phyloP scores from a whole-genome alignment of 2,113 vertebrate species.

The Coreoperca whiteheadi region DNA sequence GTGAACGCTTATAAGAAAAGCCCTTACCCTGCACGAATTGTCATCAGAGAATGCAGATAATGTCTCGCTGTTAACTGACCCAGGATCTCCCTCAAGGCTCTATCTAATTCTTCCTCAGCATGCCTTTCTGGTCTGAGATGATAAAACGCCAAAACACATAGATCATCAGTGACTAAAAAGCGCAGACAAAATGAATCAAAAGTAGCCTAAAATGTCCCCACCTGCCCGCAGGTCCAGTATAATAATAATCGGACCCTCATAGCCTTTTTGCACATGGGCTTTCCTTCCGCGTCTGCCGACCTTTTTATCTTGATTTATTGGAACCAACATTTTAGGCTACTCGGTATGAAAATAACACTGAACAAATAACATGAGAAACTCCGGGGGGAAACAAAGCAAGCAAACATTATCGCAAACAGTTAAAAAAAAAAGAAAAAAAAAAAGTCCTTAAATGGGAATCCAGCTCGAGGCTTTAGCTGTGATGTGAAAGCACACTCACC shows the following conservation, averaged over 20 bases:
- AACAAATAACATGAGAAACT: slow-evolving; percentile 76
- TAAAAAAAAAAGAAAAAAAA: too few species aligned
- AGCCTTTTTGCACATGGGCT: background rate
- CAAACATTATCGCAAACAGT: slow-evolving; percentile 73
- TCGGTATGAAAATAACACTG: slow-evolving; percentile 73
- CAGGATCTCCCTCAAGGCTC: slow-evolving; percentile 95
- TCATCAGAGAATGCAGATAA: slow-evolving; percentile 94
- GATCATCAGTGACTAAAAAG: slow-evolving; percentile 79
- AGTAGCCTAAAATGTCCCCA: slow-evolving; percentile 76
- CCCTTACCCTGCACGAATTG: slow-evolving; percentile 95
- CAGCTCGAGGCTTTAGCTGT: slow-evolving; percentile 12
- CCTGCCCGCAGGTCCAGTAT: slow-evolving; percentile 24
- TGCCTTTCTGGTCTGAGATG: slow-evolving; percentile 89
- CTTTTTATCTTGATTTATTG: background rate
- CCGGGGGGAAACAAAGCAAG: slow-evolving; percentile 70
- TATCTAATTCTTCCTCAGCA: slow-evolving; percentile 93
- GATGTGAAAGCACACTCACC: slow-evolving; percentile 82
- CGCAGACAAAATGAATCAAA: slow-evolving; percentile 75
- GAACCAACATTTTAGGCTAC: slow-evolving; percentile 74
- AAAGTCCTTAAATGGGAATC: slow-evolving; percentile 56
- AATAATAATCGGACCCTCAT: background rate
- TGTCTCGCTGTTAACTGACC: slow-evolving; percentile 94
- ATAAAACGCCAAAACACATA: slow-evolving; percentile 86
- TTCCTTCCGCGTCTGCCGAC: background rate
- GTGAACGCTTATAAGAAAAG: slow-evolving; percentile 81